Evolutionary conservation across 64 coral and sea anemone species (phyloP), one percentile per base, ranked within the genome.

Genomic region (Montipora sp.): DNA sequence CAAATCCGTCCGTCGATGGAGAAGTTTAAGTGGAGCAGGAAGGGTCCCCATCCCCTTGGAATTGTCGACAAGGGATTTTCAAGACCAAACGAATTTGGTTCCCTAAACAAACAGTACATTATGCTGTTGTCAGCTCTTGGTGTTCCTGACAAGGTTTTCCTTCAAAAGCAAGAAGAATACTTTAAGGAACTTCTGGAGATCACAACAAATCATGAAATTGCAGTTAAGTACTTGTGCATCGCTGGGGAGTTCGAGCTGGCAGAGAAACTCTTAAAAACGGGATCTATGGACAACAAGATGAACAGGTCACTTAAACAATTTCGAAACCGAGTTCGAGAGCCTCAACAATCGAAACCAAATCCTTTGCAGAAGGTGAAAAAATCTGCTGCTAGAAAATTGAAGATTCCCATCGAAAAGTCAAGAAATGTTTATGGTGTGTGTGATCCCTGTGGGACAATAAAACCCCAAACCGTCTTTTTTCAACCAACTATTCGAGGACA

Each of bases 391-490:
- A 58, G 70, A 3, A 92, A 75, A 77, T 53, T 98, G 12, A 94
- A 90, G 59, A 94, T 98, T 79, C 83, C 89, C 10, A 92, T 94
- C 70, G 89, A 94, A 77, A 83, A 98, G 61, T 98, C 95, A 1
- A 90, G 95, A 88, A 98, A 98, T 65, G 92, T 94, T 51, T 98
- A 98, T 88, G 95, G 95, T 21, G 84, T 98, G 53, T 94, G 95
- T 80, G 95, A 98, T 98, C 92, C 95, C 51, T 89, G 84, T 13
- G 89, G 80, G 11, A 47, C 22, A 60, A 80, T 98, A 48, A 90
- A 83, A 47, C 77, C 79, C 76, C 87, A 87, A 43, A 78, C 92
- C 20, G 89, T 90, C 45, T 98, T 98, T 73, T 90, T 94, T 13
- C 95, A 93, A 11, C 89, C 92, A 7, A 98, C 95, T 13, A 83